Conservation (phyloP, 2,888 invertebrate genomes). For the Seira musarum region DNA sequence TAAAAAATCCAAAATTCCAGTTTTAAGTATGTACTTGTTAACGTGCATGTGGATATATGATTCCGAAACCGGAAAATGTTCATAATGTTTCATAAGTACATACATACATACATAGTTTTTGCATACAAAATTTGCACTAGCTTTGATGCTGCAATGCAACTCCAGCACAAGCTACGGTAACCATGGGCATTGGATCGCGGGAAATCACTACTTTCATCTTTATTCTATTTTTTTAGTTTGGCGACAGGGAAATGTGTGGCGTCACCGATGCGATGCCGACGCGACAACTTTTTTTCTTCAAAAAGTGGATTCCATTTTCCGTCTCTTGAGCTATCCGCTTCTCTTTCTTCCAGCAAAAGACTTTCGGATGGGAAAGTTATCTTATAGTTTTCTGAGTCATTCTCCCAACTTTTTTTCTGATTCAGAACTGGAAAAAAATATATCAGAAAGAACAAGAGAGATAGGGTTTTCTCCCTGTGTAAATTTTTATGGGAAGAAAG, state of each 20-base stretch:
- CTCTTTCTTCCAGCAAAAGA: background rate
- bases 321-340: background rate
- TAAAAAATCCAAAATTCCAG: background rate
- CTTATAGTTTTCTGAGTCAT: constrained; percentile 12
- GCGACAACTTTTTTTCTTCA: background rate
- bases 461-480: background rate
- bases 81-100: too few species aligned
- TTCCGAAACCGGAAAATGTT: background rate
- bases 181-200: constrained; percentile 5
- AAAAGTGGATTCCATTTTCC: background rate
- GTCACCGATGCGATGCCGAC: constrained; percentile 18
- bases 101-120: background rate
- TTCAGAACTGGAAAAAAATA: constrained; percentile 11
- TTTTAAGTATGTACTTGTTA: background rate
- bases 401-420: constrained; percentile 16
- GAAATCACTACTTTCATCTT: constrained; percentile 11
- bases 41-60: background rate
- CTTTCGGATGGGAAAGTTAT: constrained; percentile 6
- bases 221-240: constrained; percentile 12
- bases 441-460: constrained; percentile 10
- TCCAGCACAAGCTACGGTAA: background rate
- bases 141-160: background rate
- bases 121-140: background rate
- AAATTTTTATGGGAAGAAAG: constrained; percentile 7
- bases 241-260: constrained; percentile 28